Evolutionary conservation across 2,113 vertebrate species (phyloP).

Genomic region (Coturnix japonica): DNA sequence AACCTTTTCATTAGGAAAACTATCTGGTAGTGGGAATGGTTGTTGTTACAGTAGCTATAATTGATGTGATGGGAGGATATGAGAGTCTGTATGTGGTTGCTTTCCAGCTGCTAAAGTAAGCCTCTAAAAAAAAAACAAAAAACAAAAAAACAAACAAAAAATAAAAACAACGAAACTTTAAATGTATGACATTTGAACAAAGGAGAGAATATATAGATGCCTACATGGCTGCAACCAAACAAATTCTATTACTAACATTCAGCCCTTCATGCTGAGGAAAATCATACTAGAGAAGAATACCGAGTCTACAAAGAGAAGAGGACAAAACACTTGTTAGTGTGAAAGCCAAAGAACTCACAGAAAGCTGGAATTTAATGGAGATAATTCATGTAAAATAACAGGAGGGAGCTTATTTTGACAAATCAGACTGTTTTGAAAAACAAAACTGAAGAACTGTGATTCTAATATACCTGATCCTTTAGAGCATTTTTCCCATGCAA

Average conservation of each 20-base stretch:
- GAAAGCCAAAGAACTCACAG: not conserved
- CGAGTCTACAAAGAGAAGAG: not conserved
- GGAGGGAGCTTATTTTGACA: not conserved
- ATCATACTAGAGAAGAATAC: not conserved
- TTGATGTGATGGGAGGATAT: not conserved
- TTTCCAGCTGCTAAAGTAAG: not conserved
- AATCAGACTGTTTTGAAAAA: not conserved
- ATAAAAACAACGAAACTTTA: no score
- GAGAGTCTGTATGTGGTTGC: not conserved
- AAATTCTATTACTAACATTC: not conserved
- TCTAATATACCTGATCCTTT: not conserved
- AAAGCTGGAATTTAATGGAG: not conserved
- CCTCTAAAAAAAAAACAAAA: not conserved
- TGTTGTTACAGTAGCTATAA: not conserved
- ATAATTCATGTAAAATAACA: not conserved
- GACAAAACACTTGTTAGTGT: accelerated
- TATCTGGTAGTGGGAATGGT: not conserved
- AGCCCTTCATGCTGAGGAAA: not conserved
- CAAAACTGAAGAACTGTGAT: not conserved
- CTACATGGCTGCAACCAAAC: not conserved
- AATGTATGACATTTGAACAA: not conserved
- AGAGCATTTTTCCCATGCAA: not conserved
- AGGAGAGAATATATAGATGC: not conserved
- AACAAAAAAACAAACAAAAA: no score
- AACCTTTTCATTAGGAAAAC: not conserved